A percentile compares a stretch with the other conserved stretches of the same genome.
These are phyloP conservation scores for Triplophysa tibetana DNA, from an alignment of 2,113 vertebrate genomes.

Conservation along the genomic window DNA sequence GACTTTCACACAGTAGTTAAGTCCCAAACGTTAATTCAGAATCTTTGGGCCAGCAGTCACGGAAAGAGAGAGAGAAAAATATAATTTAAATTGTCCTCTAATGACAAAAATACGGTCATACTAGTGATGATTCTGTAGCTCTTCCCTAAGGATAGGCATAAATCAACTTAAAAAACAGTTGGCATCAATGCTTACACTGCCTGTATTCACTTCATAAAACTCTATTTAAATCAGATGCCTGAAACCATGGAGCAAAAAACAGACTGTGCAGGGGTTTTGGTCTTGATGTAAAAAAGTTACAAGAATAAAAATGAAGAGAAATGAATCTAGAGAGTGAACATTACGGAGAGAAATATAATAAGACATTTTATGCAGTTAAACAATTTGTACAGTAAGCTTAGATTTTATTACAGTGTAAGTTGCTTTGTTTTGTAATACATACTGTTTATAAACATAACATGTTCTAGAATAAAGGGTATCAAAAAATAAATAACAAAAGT, in stretches of 20 bases:
- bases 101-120: conserved; percentile 25
- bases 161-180: conserved; percentile 47
- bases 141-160: conserved; percentile 37
- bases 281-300: conserved; percentile 44
- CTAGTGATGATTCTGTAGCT: not conserved
- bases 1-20: too few relatives aligned
- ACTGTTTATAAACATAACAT: too few relatives aligned
- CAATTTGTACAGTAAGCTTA: too few relatives aligned
- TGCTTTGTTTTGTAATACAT: too few relatives aligned
- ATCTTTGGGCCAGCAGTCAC: not conserved
- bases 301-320: conserved; percentile 55
- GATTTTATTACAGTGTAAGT: too few relatives aligned
- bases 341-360: too few relatives aligned
- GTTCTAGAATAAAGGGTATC: too few relatives aligned
- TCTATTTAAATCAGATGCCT: conserved; percentile 44
- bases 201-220: conserved; percentile 43
- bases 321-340: conserved; percentile 40
- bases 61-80: not conserved
- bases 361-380: too few relatives aligned
- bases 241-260: conserved; percentile 29
- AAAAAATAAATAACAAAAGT: too few relatives aligned
- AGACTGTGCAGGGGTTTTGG: conserved; percentile 40
- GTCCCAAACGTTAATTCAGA: too few relatives aligned
- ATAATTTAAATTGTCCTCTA: conserved; percentile 17
- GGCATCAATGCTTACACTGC: conserved; percentile 45